Evolutionary conservation across 2,888 invertebrate genomes (phyloP).

Genomic region (Anagyrus pseudococci): DNA sequence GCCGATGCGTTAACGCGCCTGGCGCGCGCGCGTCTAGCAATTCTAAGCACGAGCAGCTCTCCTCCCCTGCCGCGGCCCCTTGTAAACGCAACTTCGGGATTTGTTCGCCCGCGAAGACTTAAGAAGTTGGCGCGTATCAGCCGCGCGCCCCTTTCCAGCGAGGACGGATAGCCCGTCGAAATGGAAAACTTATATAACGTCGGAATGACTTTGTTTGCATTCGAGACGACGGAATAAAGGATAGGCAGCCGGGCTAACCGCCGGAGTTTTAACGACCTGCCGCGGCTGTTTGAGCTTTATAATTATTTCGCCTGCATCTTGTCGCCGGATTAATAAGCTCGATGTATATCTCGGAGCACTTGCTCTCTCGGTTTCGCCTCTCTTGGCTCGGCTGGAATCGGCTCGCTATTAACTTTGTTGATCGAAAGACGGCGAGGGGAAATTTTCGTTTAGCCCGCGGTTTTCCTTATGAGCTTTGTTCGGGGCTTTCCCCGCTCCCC

Average conservation of each 20-base stretch:
- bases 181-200: slow-evolving; percentile 16
- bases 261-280: background rate
- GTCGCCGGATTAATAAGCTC: background rate
- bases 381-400: too few relatives aligned
- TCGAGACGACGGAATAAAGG: background rate
- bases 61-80: slow-evolving; percentile 1
- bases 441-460: too few relatives aligned
- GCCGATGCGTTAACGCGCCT: slow-evolving; percentile 17
- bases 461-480: too few relatives aligned
- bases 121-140: slow-evolving; percentile 18
- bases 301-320: slow-evolving; percentile 18
- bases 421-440: too few relatives aligned
- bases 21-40: slow-evolving; percentile 9
- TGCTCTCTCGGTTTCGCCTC: too few relatives aligned
- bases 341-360: too few relatives aligned
- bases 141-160: background rate
- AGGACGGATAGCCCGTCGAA: background rate
- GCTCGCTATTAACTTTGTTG: too few relatives aligned
- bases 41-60: background rate
- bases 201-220: slow-evolving; percentile 28
- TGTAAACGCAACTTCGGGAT: slow-evolving; percentile 31
- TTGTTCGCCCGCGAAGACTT: slow-evolving; percentile 22
- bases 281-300: slow-evolving; percentile 23
- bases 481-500: too few relatives aligned
- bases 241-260: background rate